Conservation (phyloP, 2,113 vertebrate genomes). For the Aldabrachelys gigantea region DNA sequence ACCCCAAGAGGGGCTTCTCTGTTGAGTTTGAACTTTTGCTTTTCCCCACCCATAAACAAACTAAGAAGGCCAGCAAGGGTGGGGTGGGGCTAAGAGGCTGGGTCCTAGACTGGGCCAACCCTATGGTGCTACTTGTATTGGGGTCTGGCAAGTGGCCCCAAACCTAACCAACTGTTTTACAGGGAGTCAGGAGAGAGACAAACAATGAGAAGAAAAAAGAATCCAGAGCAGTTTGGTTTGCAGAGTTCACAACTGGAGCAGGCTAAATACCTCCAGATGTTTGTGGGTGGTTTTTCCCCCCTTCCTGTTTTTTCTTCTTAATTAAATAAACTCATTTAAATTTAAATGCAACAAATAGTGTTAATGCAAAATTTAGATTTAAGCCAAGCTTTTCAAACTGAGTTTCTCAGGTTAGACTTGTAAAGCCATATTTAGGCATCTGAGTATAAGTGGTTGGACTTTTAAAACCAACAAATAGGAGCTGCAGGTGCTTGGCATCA, state of each 20-base stretch:
- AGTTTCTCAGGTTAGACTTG: constrained; percentile 62
- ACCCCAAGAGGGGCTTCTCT: neutral
- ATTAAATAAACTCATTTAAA: constrained; percentile 75
- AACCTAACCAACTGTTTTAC: neutral
- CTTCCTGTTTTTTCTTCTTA: constrained; percentile 59
- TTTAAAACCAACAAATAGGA: constrained; percentile 41
- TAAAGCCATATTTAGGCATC: constrained; percentile 24
- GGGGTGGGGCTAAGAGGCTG: neutral
- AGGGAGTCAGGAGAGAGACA: neutral
- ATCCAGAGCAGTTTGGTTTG: constrained; percentile 43
- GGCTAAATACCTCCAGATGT: constrained; percentile 70
- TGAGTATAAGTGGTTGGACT: constrained; percentile 22
- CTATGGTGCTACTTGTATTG: neutral
- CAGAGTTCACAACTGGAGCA: constrained; percentile 52
- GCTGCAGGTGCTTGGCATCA: constrained; percentile 53
- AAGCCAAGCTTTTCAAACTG: constrained; percentile 63
- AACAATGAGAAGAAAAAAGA: neutral
- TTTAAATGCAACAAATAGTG: constrained; percentile 61
- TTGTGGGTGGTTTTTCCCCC: constrained; percentile 49
- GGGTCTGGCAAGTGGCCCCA: neutral
- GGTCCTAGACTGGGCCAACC: neutral
- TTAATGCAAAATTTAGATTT: constrained; percentile 67
- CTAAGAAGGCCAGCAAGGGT: neutral
- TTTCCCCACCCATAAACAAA: neutral
- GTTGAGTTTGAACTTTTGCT: neutral